These are phyloP conservation scores for Rhineura floridana DNA, from an alignment of 2,113 vertebrate species.

Conservation along the genomic window DNA sequence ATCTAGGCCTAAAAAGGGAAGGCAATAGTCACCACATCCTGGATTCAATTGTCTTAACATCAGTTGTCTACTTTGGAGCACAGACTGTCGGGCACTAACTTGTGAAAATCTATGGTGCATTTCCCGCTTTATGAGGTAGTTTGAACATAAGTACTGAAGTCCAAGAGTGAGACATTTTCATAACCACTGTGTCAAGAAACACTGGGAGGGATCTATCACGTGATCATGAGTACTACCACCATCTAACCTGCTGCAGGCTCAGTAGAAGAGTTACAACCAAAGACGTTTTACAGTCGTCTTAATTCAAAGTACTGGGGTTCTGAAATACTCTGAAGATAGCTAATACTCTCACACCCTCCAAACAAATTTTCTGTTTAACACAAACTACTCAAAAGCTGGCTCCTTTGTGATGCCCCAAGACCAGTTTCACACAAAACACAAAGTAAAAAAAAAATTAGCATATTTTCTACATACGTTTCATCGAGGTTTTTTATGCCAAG, in stretches of 20 bases:
- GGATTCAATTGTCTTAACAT: not conserved
- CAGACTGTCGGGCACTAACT: not conserved
- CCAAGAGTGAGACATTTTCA: not conserved
- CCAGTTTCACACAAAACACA: accelerated
- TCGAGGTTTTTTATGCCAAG: constrained; percentile 29
- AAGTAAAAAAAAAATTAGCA: accelerated
- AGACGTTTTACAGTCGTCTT: not conserved
- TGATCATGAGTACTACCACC: no score
- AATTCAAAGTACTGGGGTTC: not conserved
- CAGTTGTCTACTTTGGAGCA: no score
- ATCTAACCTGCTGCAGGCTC: not conserved
- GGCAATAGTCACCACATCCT: no score
- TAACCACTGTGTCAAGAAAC: no score
- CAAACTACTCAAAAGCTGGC: not conserved
- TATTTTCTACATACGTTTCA: constrained; percentile 67
- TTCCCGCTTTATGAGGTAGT: not conserved
- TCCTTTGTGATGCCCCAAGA: not conserved
- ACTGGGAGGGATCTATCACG: not conserved
- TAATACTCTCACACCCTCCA: not conserved
- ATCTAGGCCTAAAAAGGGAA: not conserved
- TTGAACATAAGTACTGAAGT: not conserved
- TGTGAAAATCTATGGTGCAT: not conserved
- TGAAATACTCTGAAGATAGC: not conserved
- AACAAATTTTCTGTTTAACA: not conserved
- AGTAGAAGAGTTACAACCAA: not conserved